Conservation (phyloP, 2,113 vertebrate species). For the Bagarius yarrelli region DNA sequence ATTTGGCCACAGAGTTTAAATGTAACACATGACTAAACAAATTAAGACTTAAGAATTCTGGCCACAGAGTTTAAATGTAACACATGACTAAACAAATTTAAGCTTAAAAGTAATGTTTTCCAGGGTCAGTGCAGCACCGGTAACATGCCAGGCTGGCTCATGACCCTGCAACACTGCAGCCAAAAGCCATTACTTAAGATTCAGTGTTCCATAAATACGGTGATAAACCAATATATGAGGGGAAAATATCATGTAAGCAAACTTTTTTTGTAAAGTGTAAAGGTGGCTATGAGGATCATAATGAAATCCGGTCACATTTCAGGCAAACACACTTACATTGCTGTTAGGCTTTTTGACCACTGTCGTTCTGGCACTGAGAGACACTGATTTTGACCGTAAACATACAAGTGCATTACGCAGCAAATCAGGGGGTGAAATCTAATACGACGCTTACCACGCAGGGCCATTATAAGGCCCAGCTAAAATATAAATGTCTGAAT, state of each 20-base stretch:
- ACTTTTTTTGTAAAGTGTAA: conserved; percentile 13
- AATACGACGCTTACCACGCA: conserved; percentile 37
- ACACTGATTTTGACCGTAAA: conserved; percentile 31
- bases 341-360: background rate
- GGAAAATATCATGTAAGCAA: conserved; percentile 17
- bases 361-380: conserved; percentile 7
- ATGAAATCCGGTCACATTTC: background rate
- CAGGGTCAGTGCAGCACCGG: conserved; percentile 30
- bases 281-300: conserved; percentile 1
- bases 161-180: conserved; percentile 21
- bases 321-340: background rate
- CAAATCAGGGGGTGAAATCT: conserved; percentile 46
- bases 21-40: conserved; percentile 41
- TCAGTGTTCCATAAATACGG: background rate
- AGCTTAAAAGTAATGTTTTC: conserved; percentile 40
- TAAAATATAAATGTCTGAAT: conserved; percentile 47
- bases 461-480: conserved; percentile 39
- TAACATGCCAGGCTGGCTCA: conserved; percentile 26
- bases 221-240: conserved; percentile 32
- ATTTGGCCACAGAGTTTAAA: conserved; percentile 27
- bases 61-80: conserved; percentile 22
- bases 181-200: conserved; percentile 18
- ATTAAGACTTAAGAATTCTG: conserved; percentile 34
- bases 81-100: conserved; percentile 44
- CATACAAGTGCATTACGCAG: conserved; percentile 42